Percentiles rank a stretch among this genome's conserved stretches.
phyloP scores from a whole-genome alignment of 2,888 invertebrate species.

The Branchellion lobata region DNA sequence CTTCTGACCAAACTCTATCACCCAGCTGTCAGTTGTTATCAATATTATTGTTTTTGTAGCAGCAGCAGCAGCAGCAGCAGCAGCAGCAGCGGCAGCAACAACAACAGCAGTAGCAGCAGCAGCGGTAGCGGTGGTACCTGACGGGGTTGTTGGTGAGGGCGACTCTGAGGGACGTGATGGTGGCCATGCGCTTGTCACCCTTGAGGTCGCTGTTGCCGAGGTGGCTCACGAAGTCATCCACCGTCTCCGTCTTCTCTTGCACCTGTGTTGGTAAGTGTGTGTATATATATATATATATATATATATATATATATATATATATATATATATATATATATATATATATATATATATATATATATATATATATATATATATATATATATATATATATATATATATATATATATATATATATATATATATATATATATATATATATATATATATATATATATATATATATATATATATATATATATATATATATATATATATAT shows the following conservation, averaged over 20 bases:
- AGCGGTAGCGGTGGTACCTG: slow-evolving; percentile 65
- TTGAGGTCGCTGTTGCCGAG: slow-evolving; percentile 78
- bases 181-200: slow-evolving; percentile 78
- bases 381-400: no score
- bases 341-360: neutral
- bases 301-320: neutral
- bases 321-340: neutral
- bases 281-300: neutral
- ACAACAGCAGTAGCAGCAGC: no score
- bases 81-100: no score
- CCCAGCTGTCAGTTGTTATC: slow-evolving; percentile 70
- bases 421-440: no score
- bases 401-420: no score
- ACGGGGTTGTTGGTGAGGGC: slow-evolving; percentile 90
- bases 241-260: slow-evolving; percentile 81
- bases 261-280: slow-evolving; percentile 47
- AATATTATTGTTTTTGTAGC: neutral
- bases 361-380: neutral
- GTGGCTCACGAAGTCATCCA: slow-evolving; percentile 80
- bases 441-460: no score
- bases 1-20: slow-evolving; percentile 80
- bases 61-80: no score
- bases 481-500: no score
- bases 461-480: no score
- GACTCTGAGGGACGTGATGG: slow-evolving; percentile 84